Base-by-base conservation (phyloP, 2,113 vertebrate species). In the Gambusia holbrooki region DNA sequence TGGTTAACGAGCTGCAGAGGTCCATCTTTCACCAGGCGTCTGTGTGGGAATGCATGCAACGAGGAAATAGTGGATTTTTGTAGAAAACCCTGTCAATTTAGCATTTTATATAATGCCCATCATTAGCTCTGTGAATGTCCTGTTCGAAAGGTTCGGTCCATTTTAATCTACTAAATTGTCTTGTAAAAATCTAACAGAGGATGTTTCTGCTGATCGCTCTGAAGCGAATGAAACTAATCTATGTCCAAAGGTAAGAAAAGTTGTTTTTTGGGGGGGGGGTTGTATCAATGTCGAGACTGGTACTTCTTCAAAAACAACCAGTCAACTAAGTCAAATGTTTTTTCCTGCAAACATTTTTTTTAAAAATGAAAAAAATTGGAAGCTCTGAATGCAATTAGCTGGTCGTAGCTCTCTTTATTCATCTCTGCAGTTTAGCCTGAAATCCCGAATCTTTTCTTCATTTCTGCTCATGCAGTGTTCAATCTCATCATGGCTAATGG, bases 1-100 rank as follows among this genome's bases (percentile, higher is more conserved):
- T 78, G 63, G 81, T 86, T 91, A 91, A 91, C 66, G 86, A 91
- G 88, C 86, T 74, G 71, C 83, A 69, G 77, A 81, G 66, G 88
- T 62, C 48, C 73, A 76, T 72, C 68, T 79, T 74, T 84, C 63
- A 67, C 74, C 69, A 62, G 32, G 73, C 32, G 80, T 66, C 72
- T 71, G 1, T 27, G 73, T 82, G 63, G 64, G 35, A 63, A 32
- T 62, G 64, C 11, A 66, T 35, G 28, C 29, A 62, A 35, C 13
- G 40, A 80, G 77, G 33, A 67, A 63, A 42, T 15, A 30, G 45
- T 4, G 73, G 27, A 62, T 7, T n/a, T 37, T 15, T 6, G 76
- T 45, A 80, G 67, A 76, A 37, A 28, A 9, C 51, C 17, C 42
- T 60, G 14, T 63, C 13, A 48, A 2, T 48, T 8, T 25, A 33